Percentiles rank a stretch among this genome's conserved stretches.
phyloP scores from a whole-genome alignment of 1,140 invertebrate species.

The Pseudomyrmex gracilis region DNA sequence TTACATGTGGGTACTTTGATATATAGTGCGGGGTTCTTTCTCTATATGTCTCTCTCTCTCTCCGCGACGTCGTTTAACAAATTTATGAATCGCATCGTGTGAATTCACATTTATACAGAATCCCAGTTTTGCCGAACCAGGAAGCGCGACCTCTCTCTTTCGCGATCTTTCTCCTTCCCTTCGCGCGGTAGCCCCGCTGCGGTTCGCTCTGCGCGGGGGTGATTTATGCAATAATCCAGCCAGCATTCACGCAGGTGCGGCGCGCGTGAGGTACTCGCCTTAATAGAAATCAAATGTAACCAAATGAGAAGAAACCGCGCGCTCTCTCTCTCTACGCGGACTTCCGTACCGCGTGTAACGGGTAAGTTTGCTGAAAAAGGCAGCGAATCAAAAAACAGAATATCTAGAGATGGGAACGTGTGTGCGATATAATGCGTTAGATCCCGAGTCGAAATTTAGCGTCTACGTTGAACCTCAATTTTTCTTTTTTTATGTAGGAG shows the following conservation, averaged over 20 bases:
- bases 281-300: conserved; percentile 44
- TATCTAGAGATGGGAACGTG: neutral
- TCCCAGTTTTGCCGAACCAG: conserved; percentile 69
- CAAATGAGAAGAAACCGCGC: too few relatives aligned
- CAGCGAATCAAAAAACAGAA: conserved; percentile 33
- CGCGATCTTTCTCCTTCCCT: conserved; percentile 63
- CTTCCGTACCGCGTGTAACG: conserved; percentile 23
- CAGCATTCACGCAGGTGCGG: conserved; percentile 55
- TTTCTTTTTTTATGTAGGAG: too few relatives aligned
- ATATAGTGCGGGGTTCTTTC: conserved; percentile 59
- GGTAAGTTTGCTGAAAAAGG: conserved; percentile 3
- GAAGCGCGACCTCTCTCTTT: conserved; percentile 60
- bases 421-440: too few relatives aligned
- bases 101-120: conserved; percentile 57
- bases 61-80: conserved; percentile 53
- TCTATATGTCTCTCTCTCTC: neutral
- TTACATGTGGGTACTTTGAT: conserved; percentile 61
- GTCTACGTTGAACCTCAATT: too few relatives aligned
- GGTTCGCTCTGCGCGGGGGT: conserved; percentile 65
- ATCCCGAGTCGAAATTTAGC: too few relatives aligned
- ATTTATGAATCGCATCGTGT: conserved; percentile 68
- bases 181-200: conserved; percentile 37
- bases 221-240: conserved; percentile 67
- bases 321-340: too few relatives aligned
- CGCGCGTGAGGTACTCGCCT: neutral